Percentiles rank a stretch among this genome's conserved stretches.
Conservation (phyloP, 2,888 invertebrate genomes). For the Netelia fuscicornis region DNA sequence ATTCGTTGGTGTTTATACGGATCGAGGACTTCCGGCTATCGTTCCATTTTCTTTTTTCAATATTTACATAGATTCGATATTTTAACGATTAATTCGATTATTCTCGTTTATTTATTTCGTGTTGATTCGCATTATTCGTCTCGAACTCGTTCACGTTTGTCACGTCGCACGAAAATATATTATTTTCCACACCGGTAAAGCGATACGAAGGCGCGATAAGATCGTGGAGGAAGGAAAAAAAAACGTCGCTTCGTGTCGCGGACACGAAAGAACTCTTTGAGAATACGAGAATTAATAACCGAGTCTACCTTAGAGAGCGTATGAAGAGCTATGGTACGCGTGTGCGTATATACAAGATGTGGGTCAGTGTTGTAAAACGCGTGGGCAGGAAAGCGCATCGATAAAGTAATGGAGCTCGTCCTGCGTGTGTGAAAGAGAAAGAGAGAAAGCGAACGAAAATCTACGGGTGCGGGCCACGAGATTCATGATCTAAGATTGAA, state of each 20-base stretch:
- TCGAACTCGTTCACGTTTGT: background rate
- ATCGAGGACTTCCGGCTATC: background rate
- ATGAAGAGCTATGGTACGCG: slow-evolving; percentile 6
- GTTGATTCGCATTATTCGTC: background rate
- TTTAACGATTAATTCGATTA: background rate
- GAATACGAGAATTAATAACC: slow-evolving; percentile 43
- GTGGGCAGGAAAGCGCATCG: slow-evolving; percentile 64
- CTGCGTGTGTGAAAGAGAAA: slow-evolving; percentile 31
- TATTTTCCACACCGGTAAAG: slow-evolving; percentile 23
- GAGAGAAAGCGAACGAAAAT: slow-evolving; percentile 29
- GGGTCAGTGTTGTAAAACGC: slow-evolving; percentile 64
- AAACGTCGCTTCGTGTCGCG: slow-evolving; percentile 22
- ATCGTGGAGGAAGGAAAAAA: slow-evolving; percentile 24
- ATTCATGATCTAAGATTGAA: slow-evolving; percentile 68
- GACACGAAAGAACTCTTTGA: slow-evolving; percentile 32
- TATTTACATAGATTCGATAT: background rate
- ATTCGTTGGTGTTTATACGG: background rate
- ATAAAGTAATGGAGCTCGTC: slow-evolving; percentile 59
- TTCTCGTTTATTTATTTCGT: no score
- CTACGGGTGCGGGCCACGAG: slow-evolving; percentile 64
- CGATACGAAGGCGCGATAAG: slow-evolving; percentile 45
- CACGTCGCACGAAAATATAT: background rate
- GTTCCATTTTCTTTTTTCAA: background rate
- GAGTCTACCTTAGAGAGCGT: slow-evolving; percentile 41
- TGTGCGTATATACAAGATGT: slow-evolving; percentile 47